Evolutionary conservation across 2,113 vertebrate species (phyloP).

Genomic region (Eulemur macaco): DNA sequence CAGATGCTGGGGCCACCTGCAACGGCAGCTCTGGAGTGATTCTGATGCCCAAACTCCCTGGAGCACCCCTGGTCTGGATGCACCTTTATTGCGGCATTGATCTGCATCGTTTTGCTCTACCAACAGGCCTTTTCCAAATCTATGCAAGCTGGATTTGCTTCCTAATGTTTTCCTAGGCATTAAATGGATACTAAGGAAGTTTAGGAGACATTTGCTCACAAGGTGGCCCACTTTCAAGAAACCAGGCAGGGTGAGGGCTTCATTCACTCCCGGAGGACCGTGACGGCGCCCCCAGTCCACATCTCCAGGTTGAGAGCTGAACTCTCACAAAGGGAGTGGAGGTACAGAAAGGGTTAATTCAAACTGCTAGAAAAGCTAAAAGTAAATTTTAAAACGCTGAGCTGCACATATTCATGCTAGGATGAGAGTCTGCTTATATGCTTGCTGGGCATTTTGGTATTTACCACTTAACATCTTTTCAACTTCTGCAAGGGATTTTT

Average conservation of each 20-base stretch:
- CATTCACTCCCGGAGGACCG: not conserved
- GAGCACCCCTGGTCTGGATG: not conserved
- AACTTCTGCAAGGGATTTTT: constrained; percentile 5
- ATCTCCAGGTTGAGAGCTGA: not conserved
- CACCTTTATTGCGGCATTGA: not conserved
- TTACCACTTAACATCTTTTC: constrained; percentile 59
- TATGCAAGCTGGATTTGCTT: not conserved
- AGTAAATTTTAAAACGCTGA: constrained; percentile 64
- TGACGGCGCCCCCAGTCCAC: not conserved
- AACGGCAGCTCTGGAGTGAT: not conserved
- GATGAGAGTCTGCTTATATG: constrained; percentile 12
- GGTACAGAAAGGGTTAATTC: constrained; percentile 38
- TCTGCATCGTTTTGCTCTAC: not conserved
- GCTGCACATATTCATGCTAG: constrained; percentile 38
- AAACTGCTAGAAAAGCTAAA: constrained; percentile 56
- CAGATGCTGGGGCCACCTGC: not conserved
- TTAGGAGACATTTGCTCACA: not conserved
- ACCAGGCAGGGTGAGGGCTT: not conserved
- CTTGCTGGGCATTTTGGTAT: constrained; percentile 61
- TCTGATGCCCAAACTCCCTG: not conserved
- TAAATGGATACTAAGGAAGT: not conserved
- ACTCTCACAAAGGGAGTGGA: not conserved
- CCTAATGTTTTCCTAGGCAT: not conserved
- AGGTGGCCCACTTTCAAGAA: not conserved
- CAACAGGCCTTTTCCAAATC: not conserved